Evolutionary conservation across 2,888 invertebrate genomes (phyloP).

Genomic region (Nemoura dubitans): DNA sequence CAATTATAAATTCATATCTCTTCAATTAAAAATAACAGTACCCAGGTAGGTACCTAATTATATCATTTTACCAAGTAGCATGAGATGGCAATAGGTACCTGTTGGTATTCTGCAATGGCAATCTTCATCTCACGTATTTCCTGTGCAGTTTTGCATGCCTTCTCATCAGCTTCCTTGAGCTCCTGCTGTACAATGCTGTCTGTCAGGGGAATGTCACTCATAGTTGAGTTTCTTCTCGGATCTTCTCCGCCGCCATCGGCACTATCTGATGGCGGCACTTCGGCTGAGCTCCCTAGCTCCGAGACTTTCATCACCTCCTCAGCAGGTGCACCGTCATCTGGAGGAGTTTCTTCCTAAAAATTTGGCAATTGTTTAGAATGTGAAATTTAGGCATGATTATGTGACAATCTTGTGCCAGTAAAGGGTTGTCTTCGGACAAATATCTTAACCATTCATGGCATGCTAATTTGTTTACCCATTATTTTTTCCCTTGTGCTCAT

Average conservation of each 20-base stretch:
- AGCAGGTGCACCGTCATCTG: not conserved
- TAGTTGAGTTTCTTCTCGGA: conserved; percentile 45
- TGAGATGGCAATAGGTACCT: too few relatives aligned
- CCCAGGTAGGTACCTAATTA: too few relatives aligned
- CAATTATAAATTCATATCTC: not conserved
- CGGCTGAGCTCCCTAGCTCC: not conserved
- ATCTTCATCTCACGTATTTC: conserved; percentile 60
- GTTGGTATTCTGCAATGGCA: conserved; percentile 58
- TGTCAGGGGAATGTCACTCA: conserved; percentile 55
- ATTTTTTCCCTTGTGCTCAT: too few relatives aligned
- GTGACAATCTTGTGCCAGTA: too few relatives aligned
- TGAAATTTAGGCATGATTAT: too few relatives aligned
- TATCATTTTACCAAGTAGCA: too few relatives aligned
- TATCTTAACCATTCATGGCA: too few relatives aligned
- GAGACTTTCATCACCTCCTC: conserved; percentile 12
- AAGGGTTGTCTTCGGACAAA: too few relatives aligned
- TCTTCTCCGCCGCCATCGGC: not conserved
- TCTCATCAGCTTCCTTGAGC: conserved; percentile 62
- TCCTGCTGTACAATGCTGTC: conserved; percentile 59
- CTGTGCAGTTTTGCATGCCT: conserved; percentile 62
- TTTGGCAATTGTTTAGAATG: too few relatives aligned
- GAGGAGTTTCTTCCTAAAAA: not conserved
- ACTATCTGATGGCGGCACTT: not conserved
- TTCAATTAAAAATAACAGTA: not conserved
- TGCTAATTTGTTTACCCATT: too few relatives aligned